Conservation (phyloP, 37 sponge, comb jelly and placozoan species). For the Geodia barretti region DNA sequence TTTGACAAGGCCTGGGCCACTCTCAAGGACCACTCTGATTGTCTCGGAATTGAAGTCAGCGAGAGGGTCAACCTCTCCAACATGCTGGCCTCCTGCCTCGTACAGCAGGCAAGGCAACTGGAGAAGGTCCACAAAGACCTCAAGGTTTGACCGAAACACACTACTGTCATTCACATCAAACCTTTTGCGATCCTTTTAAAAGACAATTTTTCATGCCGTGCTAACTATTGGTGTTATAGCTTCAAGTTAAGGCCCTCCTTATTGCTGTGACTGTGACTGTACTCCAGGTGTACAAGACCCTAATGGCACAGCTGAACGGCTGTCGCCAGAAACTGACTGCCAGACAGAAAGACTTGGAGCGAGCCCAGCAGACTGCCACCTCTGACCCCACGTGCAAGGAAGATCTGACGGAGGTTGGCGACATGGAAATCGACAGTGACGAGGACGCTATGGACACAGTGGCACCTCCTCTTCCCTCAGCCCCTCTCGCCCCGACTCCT, state of each 20-base stretch:
- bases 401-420: slow-evolving; percentile 81
- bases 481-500: background rate
- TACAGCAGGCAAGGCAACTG: background rate
- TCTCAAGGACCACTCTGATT: slow-evolving; percentile 74
- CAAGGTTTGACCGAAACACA: slow-evolving; percentile 4
- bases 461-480: background rate
- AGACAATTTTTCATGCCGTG: background rate
- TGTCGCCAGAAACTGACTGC: slow-evolving; percentile 43
- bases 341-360: slow-evolving; percentile 42
- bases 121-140: slow-evolving; percentile 13
- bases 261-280: background rate
- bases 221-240: background rate
- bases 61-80: slow-evolving; percentile 68
- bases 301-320: slow-evolving; percentile 6
- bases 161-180: background rate
- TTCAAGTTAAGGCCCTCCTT: background rate
- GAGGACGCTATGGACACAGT: background rate
- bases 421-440: slow-evolving; percentile 90
- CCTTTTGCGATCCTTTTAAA: no score
- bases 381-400: slow-evolving; percentile 71
- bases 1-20: slow-evolving; percentile 68
- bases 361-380: slow-evolving; percentile 72
- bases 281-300: slow-evolving; percentile 43
- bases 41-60: slow-evolving; percentile 68
- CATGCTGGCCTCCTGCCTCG: slow-evolving; percentile 61